Conservation (phyloP, 2,797 vertebrate species). For the Rhinogobio ventralis region DNA sequence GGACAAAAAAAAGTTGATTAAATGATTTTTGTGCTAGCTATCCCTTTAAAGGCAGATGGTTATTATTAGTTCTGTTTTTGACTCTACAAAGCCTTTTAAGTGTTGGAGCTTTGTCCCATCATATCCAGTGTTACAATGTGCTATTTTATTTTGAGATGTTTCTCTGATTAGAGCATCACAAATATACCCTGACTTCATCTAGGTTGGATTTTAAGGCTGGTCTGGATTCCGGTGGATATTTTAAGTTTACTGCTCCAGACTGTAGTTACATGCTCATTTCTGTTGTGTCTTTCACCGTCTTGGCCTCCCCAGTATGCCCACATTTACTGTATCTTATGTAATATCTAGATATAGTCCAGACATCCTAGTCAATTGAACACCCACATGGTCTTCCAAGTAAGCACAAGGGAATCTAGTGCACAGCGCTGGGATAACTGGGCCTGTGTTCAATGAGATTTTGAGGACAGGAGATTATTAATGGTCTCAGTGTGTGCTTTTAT, state of each 20-base stretch:
- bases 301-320: conserved; percentile 17
- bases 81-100: conserved; percentile 6
- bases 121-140: conserved; percentile 35
- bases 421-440: conserved; percentile 31
- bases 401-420: conserved; percentile 25
- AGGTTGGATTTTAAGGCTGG: conserved; percentile 45
- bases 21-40: background rate
- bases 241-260: conserved; percentile 54
- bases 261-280: conserved; percentile 54
- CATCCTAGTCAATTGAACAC: conserved; percentile 24
- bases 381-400: conserved; percentile 23
- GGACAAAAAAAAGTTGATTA: background rate
- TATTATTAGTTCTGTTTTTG: conserved; percentile 3
- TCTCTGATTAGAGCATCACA: conserved; percentile 68
- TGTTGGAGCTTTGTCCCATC: conserved; percentile 27
- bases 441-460: conserved; percentile 49
- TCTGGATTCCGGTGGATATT: conserved; percentile 67
- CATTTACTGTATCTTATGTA: conserved; percentile 44
- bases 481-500: conserved; percentile 36
- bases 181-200: conserved; percentile 68
- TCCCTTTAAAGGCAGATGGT: background rate
- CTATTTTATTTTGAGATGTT: conserved; percentile 63
- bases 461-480: conserved; percentile 35
- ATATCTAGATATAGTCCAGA: conserved; percentile 51
- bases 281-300: conserved; percentile 46